Base-by-base conservation (phyloP, 2,113 vertebrate species). In the Elachura formosa region DNA sequence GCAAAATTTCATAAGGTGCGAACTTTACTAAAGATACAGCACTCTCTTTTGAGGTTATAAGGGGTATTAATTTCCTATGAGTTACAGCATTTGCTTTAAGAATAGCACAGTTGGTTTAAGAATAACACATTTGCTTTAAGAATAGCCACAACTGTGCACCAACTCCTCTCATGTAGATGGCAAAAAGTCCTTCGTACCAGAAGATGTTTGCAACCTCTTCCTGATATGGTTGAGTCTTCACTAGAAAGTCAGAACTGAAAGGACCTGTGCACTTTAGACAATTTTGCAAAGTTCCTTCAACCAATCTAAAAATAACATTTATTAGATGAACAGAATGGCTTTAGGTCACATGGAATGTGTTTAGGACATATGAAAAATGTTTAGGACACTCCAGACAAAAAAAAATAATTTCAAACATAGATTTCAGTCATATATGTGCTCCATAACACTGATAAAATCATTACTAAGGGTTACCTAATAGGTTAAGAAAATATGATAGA, bases 191-290 rank as follows among this genome's bases (percentile, higher is more conserved):
- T 38, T 78, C 0, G 0, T 48, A 19, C 5, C 20, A 77, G 38
- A 72, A 68, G 20, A 69, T 12, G 14, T 87, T 81, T 77, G 41
- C 38, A 81, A 81, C 11, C 8, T 58, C 14, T 43, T 89, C 26
- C 22, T 81, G 46, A 55, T 15, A 58, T 0, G 3, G 3, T 7
- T 84, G 49, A 88, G 38, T 46, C 59, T 83, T 86, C 18, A 61
- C 41, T 61, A 88, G 83, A 76, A 88, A 69, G 61, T 45, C 11
- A 62, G 34, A 84, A 41, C 29, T 63, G 38, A 86, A 94, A 84
- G 49, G 40, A 76, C 34, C 25, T 58, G 16, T 72, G 66, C 6
- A 3, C 13, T 29, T 29, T 34, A 71, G 13, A 83, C 17, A 81
- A 51, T 88, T 77, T 80, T n/a, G 63, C 10, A 88, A 77, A 21